Conservation (phyloP, 2,113 vertebrate species). For the Nesospiza acunhae region DNA sequence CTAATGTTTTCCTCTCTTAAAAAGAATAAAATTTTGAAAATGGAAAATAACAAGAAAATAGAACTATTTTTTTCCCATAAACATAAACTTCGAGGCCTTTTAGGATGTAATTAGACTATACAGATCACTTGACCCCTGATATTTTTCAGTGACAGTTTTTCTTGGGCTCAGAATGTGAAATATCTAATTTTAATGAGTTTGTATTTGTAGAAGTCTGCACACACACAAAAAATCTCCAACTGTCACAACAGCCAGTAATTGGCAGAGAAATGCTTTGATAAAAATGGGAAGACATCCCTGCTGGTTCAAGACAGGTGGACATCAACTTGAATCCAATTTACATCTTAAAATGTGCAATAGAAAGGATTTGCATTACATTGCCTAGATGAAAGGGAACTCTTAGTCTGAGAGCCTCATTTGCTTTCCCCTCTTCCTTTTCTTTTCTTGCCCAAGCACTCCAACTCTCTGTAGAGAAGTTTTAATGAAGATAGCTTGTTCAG, state of each 20-base stretch:
- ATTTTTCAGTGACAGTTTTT: conserved; percentile 18
- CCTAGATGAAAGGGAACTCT: conserved; percentile 43
- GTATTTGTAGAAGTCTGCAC: conserved; percentile 53
- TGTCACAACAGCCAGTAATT: conserved; percentile 58
- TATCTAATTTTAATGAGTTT: conserved; percentile 69
- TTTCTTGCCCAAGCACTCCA: conserved; percentile 19
- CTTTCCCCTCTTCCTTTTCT: neutral
- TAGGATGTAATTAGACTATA: neutral
- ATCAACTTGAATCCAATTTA: conserved; percentile 69
- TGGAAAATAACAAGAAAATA: conserved; percentile 8
- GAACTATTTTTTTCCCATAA: neutral
- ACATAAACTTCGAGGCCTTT: neutral
- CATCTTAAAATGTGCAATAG: conserved; percentile 49
- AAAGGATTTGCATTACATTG: conserved; percentile 40
- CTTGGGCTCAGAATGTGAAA: conserved; percentile 37
- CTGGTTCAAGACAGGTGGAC: conserved; percentile 70
- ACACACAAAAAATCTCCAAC: conserved; percentile 32
- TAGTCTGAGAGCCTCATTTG: conserved; percentile 38
- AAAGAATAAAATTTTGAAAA: neutral
- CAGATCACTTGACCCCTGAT: conserved; percentile 31
- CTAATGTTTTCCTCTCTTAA: neutral
- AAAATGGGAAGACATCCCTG: conserved; percentile 34
- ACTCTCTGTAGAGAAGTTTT: conserved; percentile 58
- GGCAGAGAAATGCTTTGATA: conserved; percentile 61
- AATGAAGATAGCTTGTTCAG: conserved; percentile 58